phyloP scores from a whole-genome alignment of 1,140 invertebrate genomes.

The Drosophila murphyi region DNA sequence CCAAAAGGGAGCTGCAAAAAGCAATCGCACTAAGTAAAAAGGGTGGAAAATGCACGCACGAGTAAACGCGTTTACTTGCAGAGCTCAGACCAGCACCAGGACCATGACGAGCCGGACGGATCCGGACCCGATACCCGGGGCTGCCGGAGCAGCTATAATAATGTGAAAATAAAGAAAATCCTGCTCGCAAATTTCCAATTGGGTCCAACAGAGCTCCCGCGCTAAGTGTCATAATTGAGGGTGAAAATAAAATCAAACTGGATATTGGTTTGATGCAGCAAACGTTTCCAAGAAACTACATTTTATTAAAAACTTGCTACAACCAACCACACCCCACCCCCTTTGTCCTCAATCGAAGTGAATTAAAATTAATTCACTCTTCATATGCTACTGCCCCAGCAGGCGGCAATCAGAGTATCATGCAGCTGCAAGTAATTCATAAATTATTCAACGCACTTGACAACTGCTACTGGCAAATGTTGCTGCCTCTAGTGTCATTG shows the following conservation, averaged over 20 bases:
- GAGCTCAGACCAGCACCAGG: background rate
- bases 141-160: slow-evolving; percentile 13
- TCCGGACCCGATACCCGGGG: background rate
- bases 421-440: slow-evolving; percentile 65
- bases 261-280: slow-evolving; percentile 18
- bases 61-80: slow-evolving; percentile 39
- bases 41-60: slow-evolving; percentile 66
- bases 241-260: slow-evolving; percentile 9
- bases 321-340: background rate
- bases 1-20: slow-evolving; percentile 24
- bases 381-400: slow-evolving; percentile 10
- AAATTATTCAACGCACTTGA: slow-evolving; percentile 79
- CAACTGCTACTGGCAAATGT: slow-evolving; percentile 71
- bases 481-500: slow-evolving; percentile 7
- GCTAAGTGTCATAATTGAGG: slow-evolving; percentile 34
- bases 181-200: slow-evolving; percentile 66
- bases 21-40: slow-evolving; percentile 60
- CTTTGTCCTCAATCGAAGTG: background rate
- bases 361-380: slow-evolving; percentile 64
- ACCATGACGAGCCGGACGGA: too few species aligned
- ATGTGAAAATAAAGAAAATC: slow-evolving; percentile 60
- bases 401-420: slow-evolving; percentile 3
- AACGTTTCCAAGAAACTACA: background rate
- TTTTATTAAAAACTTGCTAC: slow-evolving; percentile 14
- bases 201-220: slow-evolving; percentile 7